Evolutionary conservation across 2,797 vertebrate genomes (phyloP).

Genomic region (Gymnoscopelus braueri): DNA sequence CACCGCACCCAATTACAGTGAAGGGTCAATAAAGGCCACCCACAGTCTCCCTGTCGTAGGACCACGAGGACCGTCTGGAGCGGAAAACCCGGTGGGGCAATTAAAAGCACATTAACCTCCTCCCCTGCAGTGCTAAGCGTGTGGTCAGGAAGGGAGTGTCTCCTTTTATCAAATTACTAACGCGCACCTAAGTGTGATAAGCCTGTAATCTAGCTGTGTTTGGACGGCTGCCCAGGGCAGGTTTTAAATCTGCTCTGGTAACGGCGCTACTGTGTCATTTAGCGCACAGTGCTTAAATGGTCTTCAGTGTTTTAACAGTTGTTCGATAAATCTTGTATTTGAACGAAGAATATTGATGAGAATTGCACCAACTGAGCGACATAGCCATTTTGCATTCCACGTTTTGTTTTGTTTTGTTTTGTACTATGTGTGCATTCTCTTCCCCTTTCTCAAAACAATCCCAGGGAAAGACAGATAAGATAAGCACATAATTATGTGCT

Average conservation of each 20-base stretch:
- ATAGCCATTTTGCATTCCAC: too few species aligned
- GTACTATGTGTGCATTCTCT: too few species aligned
- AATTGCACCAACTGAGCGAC: too few species aligned
- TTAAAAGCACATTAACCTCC: constrained; percentile 42
- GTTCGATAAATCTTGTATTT: background rate
- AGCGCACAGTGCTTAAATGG: constrained; percentile 16
- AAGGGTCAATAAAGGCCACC: constrained; percentile 45
- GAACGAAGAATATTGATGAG: too few species aligned
- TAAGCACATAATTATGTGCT: background rate
- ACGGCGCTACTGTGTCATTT: background rate
- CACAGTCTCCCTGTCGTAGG: background rate
- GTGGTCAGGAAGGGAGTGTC: constrained; percentile 39
- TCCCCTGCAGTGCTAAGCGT: constrained; percentile 14
- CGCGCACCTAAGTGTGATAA: constrained; percentile 42
- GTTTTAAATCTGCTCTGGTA: constrained; percentile 30
- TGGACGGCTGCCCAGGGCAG: constrained; percentile 16
- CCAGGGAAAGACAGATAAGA: background rate
- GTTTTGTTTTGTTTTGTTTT: too few species aligned
- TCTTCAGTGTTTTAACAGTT: constrained; percentile 2
- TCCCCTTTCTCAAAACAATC: background rate
- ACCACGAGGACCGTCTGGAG: constrained; percentile 19
- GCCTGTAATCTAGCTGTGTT: constrained; percentile 27
- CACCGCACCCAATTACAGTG: constrained; percentile 21
- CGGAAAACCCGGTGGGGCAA: constrained; percentile 16
- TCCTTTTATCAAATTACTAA: constrained; percentile 50